Percentiles rank a stretch among this genome's conserved stretches.
Conservation (phyloP, 2,888 invertebrate genomes). For the Saturnia pavonia region DNA sequence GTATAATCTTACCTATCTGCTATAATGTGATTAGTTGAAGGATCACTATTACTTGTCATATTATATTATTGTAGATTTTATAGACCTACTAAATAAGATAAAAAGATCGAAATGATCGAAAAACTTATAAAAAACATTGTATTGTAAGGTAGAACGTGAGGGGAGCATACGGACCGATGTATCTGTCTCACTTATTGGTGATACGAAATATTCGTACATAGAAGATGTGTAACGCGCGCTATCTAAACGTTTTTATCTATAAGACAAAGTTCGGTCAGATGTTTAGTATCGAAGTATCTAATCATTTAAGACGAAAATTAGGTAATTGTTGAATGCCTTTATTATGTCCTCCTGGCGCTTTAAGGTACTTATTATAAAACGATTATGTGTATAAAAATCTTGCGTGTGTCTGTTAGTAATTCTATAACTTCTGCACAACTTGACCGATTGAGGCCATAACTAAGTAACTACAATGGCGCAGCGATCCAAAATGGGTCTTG, state of each 20-base stretch:
- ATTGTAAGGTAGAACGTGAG: neutral
- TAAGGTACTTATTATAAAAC: neutral
- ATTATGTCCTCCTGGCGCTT: neutral
- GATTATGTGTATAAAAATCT: neutral
- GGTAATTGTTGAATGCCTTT: neutral
- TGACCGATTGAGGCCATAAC: too few species aligned
- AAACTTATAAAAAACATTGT: neutral
- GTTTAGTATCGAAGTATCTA: neutral
- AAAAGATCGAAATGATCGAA: neutral
- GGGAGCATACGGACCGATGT: neutral
- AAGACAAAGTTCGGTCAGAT: constrained; percentile 12
- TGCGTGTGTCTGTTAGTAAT: too few species aligned
- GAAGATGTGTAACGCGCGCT: constrained; percentile 10
- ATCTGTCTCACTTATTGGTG: neutral
- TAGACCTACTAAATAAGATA: neutral
- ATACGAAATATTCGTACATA: constrained; percentile 1
- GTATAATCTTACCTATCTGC: neutral
- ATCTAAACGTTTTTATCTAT: constrained; percentile 9
- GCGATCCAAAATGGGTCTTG: too few species aligned
- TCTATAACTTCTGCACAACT: too few species aligned
- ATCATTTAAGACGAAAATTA: neutral
- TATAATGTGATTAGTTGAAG: neutral
- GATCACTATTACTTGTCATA: too few species aligned
- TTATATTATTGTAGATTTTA: neutral
- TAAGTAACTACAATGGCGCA: too few species aligned